Conservation (phyloP, 1,140 invertebrate genomes). For the Protaetia brevitarsis region DNA sequence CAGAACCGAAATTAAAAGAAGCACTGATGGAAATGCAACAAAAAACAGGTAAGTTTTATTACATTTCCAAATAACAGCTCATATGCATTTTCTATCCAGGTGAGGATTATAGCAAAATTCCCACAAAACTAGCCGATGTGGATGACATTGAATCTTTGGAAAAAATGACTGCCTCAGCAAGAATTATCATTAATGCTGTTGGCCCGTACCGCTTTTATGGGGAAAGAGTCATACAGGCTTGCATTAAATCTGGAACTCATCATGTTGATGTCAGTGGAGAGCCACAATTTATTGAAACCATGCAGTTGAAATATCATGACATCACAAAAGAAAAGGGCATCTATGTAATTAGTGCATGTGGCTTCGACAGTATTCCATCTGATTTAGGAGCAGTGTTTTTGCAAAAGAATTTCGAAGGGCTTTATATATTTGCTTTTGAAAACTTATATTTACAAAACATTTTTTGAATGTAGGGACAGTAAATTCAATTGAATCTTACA, state of each 20-base stretch:
- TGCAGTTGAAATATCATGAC: constrained; percentile 78
- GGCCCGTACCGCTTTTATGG: constrained; percentile 90
- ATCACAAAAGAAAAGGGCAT: constrained; percentile 72
- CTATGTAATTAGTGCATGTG: constrained; percentile 86
- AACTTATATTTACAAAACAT: neutral
- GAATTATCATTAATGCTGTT: constrained; percentile 80
- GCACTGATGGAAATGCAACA: constrained; percentile 60
- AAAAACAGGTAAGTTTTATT: constrained; percentile 50
- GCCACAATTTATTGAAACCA: constrained; percentile 80
- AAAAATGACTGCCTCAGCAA: constrained; percentile 71
- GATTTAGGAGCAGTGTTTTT: constrained; percentile 80
- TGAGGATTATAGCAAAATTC: constrained; percentile 56
- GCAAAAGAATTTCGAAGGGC: constrained; percentile 70
- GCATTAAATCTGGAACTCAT: constrained; percentile 75
- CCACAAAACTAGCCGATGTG: constrained; percentile 75
- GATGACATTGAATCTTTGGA: constrained; percentile 66
- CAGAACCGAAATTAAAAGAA: constrained; percentile 68
- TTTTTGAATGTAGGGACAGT: constrained; percentile 55
- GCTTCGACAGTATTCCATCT: constrained; percentile 85
- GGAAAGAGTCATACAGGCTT: constrained; percentile 84
- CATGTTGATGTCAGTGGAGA: constrained; percentile 94
- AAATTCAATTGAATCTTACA: constrained; percentile 74
- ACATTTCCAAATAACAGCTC: neutral
- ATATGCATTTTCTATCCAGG: neutral
- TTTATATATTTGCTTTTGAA: constrained; percentile 1